phyloP scores from a whole-genome alignment of 2,888 invertebrate genomes.

The Microctonus hyperodae region DNA sequence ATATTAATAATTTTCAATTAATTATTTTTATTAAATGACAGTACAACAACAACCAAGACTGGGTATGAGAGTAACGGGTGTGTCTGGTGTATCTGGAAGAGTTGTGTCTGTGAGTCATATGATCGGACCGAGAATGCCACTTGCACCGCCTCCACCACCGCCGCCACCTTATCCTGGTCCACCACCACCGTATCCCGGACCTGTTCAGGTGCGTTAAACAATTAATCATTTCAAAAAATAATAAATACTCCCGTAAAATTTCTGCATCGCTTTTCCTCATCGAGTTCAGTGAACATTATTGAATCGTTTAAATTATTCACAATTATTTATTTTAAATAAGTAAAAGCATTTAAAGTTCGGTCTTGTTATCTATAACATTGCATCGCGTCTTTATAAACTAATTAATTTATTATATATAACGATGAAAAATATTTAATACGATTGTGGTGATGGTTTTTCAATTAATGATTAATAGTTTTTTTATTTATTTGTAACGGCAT shows the following conservation, averaged over 20 bases:
- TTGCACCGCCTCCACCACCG: slow-evolving; percentile 69
- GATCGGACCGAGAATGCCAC: slow-evolving; percentile 61
- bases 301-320: slow-evolving; percentile 29
- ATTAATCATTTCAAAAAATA: slow-evolving; percentile 28
- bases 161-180: slow-evolving; percentile 78
- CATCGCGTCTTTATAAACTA: slow-evolving; percentile 7
- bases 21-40: slow-evolving; percentile 1
- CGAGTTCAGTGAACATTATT: slow-evolving; percentile 41
- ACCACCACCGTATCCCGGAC: slow-evolving; percentile 74
- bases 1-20: neutral
- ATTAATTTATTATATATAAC: neutral
- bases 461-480: slow-evolving; percentile 4
- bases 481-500: slow-evolving; percentile 1
- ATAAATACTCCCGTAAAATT: slow-evolving; percentile 53
- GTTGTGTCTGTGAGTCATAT: slow-evolving; percentile 59
- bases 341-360: neutral
- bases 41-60: slow-evolving; percentile 42
- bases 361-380: slow-evolving; percentile 16
- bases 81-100: slow-evolving; percentile 61
- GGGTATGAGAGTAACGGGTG: slow-evolving; percentile 56
- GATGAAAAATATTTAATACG: neutral
- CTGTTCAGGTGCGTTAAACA: slow-evolving; percentile 59
- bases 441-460: slow-evolving; percentile 26
- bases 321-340: slow-evolving; percentile 32
- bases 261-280: slow-evolving; percentile 58